Percentiles rank a stretch among this genome's conserved stretches.
Evolutionary conservation across 2,113 vertebrate genomes (phyloP).

Genomic region (Dipodomys merriami): DNA sequence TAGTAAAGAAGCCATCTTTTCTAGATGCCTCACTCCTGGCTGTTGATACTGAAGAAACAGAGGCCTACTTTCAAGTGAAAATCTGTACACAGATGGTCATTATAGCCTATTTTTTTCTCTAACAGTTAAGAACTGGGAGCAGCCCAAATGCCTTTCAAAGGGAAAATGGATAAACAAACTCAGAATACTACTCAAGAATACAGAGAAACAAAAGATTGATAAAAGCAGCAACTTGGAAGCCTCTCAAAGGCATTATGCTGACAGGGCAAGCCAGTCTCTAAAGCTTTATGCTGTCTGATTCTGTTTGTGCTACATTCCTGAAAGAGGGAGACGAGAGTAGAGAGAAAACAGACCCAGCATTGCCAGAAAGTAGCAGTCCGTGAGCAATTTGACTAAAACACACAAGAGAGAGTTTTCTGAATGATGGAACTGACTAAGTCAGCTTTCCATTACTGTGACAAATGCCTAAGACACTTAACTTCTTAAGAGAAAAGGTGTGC

Average conservation of each 20-base stretch:
- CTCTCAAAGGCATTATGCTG: background rate
- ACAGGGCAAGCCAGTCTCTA: background rate
- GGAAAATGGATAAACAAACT: background rate
- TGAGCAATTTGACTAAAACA: background rate
- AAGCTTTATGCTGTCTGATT: background rate
- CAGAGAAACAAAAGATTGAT: background rate
- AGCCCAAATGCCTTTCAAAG: background rate
- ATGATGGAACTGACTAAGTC: background rate
- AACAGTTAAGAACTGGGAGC: background rate
- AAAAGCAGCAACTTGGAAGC: background rate
- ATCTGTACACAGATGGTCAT: background rate
- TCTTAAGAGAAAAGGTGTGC: too few relatives aligned
- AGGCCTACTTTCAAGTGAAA: background rate
- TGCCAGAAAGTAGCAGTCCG: background rate
- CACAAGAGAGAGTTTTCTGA: too few relatives aligned
- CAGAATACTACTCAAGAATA: background rate
- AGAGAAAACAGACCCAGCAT: background rate
- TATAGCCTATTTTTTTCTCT: background rate
- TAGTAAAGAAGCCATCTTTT: background rate
- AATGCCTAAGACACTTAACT: too few relatives aligned
- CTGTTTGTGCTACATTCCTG: background rate
- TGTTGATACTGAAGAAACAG: constrained; percentile 19
- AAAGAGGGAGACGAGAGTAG: background rate
- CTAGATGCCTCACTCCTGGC: background rate
- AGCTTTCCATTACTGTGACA: background rate